These are phyloP conservation scores for Staurois parvus DNA, from an alignment of 2,797 vertebrate genomes.

Conservation along the genomic window DNA sequence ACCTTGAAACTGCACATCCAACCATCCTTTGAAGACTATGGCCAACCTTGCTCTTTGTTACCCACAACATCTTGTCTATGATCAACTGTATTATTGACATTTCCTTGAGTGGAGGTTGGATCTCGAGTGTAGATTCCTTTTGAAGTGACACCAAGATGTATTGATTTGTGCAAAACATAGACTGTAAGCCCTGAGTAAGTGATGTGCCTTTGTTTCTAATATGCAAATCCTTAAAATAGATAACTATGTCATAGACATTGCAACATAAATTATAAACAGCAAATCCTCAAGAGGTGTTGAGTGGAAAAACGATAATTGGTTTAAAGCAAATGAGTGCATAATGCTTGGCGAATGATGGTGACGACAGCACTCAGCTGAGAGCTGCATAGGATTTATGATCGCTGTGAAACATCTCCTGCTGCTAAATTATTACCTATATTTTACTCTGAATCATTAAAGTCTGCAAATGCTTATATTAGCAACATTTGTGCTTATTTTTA, in stretches of 20 bases:
- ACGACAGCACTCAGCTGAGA: neutral
- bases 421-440: neutral
- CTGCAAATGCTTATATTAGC: neutral
- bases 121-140: neutral
- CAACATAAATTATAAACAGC: conserved; percentile 16
- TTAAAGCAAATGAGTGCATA: conserved; percentile 33
- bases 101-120: neutral
- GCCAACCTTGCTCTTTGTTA: too few relatives aligned
- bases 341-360: neutral
- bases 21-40: too few relatives aligned
- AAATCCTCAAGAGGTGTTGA: conserved; percentile 8
- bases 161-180: neutral
- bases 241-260: conserved; percentile 28
- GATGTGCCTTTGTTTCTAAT: neutral
- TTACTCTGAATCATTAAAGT: neutral
- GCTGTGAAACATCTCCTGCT: neutral
- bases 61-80: neutral
- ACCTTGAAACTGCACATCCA: too few relatives aligned
- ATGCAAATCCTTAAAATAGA: conserved; percentile 12
- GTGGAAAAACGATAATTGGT: conserved; percentile 48
- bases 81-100: neutral
- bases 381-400: neutral
- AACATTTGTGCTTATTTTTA: neutral
- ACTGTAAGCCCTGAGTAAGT: neutral
- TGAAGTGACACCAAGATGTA: neutral